Conservation (phyloP, 2,797 vertebrate genomes). For the Propithecus deckenii region DNA sequence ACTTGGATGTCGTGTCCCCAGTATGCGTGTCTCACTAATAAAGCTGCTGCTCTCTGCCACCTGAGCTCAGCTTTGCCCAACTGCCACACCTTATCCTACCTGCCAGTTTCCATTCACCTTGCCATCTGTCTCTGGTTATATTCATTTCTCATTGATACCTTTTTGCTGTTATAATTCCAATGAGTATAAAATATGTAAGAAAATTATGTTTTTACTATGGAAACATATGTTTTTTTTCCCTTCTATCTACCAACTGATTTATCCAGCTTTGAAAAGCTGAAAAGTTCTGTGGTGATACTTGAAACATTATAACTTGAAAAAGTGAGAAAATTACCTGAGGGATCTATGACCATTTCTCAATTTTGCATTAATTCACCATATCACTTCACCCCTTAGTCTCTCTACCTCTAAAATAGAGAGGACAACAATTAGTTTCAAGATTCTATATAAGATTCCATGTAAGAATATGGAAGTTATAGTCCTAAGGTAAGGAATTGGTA, state of each 20-base stretch:
- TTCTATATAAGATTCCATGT: background rate
- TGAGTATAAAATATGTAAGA: background rate
- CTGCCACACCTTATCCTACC: background rate
- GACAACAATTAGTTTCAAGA: background rate
- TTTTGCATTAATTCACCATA: background rate
- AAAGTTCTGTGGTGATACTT: background rate
- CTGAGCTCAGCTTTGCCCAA: background rate
- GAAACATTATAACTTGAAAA: background rate
- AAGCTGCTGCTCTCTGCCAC: background rate
- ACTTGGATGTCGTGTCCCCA: background rate
- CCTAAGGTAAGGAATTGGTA: background rate
- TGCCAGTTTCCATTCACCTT: background rate
- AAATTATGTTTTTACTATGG: background rate
- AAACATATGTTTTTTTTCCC: background rate
- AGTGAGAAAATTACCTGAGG: background rate
- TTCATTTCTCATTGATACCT: background rate
- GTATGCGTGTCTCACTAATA: accelerated
- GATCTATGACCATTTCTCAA: accelerated
- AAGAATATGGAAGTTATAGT: background rate
- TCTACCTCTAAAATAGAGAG: background rate
- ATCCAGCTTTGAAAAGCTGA: background rate
- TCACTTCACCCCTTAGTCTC: background rate
- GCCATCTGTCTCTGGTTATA: background rate
- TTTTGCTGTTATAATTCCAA: slow-evolving; percentile 8
- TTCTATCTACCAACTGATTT: background rate